phyloP scores from a whole-genome alignment of 1,140 invertebrate genomes.

The Eumaeus atala region DNA sequence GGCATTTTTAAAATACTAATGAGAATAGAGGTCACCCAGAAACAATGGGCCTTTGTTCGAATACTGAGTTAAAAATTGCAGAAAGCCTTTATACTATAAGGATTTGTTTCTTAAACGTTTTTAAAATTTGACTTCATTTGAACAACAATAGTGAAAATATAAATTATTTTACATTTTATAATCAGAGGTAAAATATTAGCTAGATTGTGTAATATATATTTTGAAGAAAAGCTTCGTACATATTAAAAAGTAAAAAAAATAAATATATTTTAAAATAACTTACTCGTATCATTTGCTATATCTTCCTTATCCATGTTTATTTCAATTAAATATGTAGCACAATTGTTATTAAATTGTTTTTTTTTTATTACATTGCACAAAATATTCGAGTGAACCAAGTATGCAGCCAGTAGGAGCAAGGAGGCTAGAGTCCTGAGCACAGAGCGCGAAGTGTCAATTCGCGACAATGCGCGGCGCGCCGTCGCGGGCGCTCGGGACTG shows the following conservation, averaged over 20 bases:
- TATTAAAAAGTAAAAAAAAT: no score
- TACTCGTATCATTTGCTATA: constrained; percentile 34
- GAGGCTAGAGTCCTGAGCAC: constrained; percentile 35
- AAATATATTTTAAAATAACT: constrained; percentile 25
- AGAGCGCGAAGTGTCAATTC: constrained; percentile 39
- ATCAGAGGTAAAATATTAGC: no score
- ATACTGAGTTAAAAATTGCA: neutral
- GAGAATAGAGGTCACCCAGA: constrained; percentile 4
- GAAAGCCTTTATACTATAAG: neutral
- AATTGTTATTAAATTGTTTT: constrained; percentile 29
- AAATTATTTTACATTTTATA: no score
- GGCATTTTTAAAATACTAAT: constrained; percentile 37
- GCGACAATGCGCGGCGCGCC: constrained; percentile 34
- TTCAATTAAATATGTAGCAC: neutral
- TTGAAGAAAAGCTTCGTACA: no score
- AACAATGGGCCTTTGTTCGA: constrained; percentile 1
- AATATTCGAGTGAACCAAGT: constrained; percentile 38
- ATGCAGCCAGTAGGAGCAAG: constrained; percentile 15
- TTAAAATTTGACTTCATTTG: no score
- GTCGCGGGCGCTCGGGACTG: constrained; percentile 38
- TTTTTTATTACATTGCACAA: constrained; percentile 46
- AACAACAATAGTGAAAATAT: no score
- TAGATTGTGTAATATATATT: no score
- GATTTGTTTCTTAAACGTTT: no score
- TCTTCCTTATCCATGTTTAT: constrained; percentile 19